Evolutionary conservation across 2,888 invertebrate genomes (phyloP), one percentile per base, ranked within the genome.

Genomic region (Ophonus ardosiacus): DNA sequence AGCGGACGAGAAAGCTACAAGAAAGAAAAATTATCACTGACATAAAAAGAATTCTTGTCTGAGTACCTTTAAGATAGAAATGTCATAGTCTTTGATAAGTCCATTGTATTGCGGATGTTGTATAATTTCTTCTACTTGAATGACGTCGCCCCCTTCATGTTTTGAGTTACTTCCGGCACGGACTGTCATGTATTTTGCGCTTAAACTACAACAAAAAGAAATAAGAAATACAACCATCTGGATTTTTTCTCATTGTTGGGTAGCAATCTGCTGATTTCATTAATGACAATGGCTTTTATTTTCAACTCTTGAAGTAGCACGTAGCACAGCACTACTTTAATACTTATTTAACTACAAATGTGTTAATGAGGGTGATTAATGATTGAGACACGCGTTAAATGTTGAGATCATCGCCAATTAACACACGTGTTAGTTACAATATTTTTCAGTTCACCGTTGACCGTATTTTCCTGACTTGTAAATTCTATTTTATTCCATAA

Each of bases 111-210:
- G 57, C 0, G 86, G 86, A 81, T 87, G 86, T 13, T 79, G 79
- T 40, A 76, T 51, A 18, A 86, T 78, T 65, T 86, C 43, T 17
- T 38, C 79, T 0, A 87, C 87, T 31, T 80, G n/a, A 13, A 84
- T 40, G 4, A 87, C 71, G 21, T 40, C 15, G n/a, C 87, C 87
- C 43, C 86, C 87, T n/a, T 79, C 79, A 5, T 84, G 59, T n/a
- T 85, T 82, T 5, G 65, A 85, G 56, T 79, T 84, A 8, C 87
- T 86, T 7, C 87, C 87, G 5, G 86, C 87, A 15, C 87, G 79
- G 6, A 87, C 84, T 15, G 85, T 51, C 43, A 87, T 61, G 13
- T 76, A 57, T 51, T 81, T 71, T n/a, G 83, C 63, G n/a, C 80
- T 80, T 4, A 85, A 31, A 59, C 85, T 85, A 51, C 1, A 8